These are phyloP conservation scores for Procambarus clarkii DNA, from an alignment of 1,140 invertebrate genomes.

Conservation along the genomic window DNA sequence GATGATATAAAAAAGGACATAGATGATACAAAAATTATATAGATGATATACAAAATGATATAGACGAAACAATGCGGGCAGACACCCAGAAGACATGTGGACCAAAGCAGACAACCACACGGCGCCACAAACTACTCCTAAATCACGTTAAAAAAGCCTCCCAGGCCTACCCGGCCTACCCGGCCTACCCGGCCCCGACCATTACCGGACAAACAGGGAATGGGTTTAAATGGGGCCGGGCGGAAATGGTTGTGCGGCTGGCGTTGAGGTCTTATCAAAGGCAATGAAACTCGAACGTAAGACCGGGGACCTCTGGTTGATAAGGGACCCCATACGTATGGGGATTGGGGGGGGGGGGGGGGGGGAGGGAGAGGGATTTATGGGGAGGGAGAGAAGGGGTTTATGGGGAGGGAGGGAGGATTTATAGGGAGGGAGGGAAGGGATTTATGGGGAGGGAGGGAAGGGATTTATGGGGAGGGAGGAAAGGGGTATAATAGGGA, in stretches of 20 bases:
- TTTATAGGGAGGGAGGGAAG: no score
- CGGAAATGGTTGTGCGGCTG: conserved; percentile 12
- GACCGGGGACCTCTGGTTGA: neutral
- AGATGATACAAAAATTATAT: no score
- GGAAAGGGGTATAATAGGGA: no score
- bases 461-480: no score
- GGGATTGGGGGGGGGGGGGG: neutral
- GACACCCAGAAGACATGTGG: no score
- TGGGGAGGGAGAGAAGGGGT: no score
- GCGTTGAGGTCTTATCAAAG: neutral
- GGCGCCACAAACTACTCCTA: neutral
- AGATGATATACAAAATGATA: no score
- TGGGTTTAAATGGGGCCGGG: neutral
- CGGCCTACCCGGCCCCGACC: neutral
- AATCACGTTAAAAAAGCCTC: neutral
- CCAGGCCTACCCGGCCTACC: neutral
- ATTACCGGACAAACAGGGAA: neutral
- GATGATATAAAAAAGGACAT: no score
- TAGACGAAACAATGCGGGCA: no score
- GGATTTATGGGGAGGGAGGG: no score
- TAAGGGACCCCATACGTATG: neutral
- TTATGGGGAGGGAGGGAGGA: no score
- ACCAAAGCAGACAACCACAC: neutral
- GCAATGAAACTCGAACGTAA: conserved; percentile 25
- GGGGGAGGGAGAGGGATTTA: no score